Evolutionary conservation across 2,113 vertebrate genomes (phyloP).

Genomic region (Pelecanoides urinatrix): DNA sequence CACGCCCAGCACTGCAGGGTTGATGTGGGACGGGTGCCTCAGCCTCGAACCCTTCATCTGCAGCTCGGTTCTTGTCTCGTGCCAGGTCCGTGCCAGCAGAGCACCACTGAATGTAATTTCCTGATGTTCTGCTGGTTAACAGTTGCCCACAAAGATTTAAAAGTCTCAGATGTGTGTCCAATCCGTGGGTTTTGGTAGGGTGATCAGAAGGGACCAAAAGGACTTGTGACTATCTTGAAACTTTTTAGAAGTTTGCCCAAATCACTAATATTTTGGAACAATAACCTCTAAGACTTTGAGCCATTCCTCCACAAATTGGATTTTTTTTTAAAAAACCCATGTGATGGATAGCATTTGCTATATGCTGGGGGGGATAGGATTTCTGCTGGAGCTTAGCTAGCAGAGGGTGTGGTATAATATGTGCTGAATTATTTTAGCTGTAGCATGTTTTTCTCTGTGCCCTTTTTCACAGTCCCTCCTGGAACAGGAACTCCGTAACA

Average conservation of each 20-base stretch:
- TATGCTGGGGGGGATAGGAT: background rate
- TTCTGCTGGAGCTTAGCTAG: background rate
- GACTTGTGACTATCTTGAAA: constrained; percentile 45
- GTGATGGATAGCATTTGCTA: background rate
- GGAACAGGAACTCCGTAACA: background rate
- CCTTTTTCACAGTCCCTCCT: background rate
- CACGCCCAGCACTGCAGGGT: background rate
- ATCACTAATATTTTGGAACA: background rate
- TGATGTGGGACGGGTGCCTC: background rate
- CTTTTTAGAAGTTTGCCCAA: background rate
- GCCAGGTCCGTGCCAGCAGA: background rate
- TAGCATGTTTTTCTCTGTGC: background rate
- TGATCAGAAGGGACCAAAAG: constrained; percentile 52
- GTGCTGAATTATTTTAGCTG: background rate
- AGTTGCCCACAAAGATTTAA: constrained; percentile 17
- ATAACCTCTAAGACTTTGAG: background rate
- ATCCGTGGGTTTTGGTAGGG: constrained; percentile 16
- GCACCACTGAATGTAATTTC: background rate
- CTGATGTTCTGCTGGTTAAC: constrained; percentile 32
- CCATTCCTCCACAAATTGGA: background rate
- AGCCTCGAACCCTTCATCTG: background rate
- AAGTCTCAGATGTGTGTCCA: constrained; percentile 45
- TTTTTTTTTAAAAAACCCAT: background rate
- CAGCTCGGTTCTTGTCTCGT: background rate
- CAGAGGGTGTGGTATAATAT: background rate